These are phyloP conservation scores for Leucania comma DNA, from an alignment of 2,888 invertebrate genomes.

Conservation along the genomic window DNA sequence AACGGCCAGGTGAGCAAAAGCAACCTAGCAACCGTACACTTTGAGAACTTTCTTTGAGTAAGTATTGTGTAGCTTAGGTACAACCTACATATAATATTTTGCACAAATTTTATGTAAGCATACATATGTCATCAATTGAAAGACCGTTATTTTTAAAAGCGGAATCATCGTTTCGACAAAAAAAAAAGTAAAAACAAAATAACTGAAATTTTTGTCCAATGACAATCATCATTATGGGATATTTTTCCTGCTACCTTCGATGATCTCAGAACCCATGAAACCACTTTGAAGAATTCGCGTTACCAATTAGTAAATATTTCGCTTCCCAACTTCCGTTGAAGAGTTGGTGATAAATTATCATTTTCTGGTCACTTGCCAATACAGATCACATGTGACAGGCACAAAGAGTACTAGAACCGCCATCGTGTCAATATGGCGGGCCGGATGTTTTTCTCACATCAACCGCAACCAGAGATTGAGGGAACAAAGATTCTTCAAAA, in stretches of 20 bases:
- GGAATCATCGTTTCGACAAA: conserved; percentile 18
- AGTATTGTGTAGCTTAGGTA: not conserved
- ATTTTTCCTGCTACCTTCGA: conserved; percentile 57
- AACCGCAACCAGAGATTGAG: conserved; percentile 32
- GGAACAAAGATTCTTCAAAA: conserved; percentile 41
- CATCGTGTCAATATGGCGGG: conserved; percentile 49
- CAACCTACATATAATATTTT: not conserved
- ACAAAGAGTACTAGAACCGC: conserved; percentile 54
- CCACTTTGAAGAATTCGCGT: conserved; percentile 63
- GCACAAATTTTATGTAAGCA: not conserved
- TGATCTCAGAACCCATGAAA: conserved; percentile 64
- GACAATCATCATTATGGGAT: conserved; percentile 47
- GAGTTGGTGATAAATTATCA: conserved; percentile 66
- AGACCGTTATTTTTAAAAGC: not conserved
- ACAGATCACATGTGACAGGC: conserved; percentile 67
- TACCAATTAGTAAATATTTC: conserved; percentile 73
- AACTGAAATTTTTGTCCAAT: conserved; percentile 45
- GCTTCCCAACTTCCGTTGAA: conserved; percentile 70
- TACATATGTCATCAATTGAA: not conserved
- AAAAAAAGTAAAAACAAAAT: conserved; percentile 29
- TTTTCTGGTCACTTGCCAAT: conserved; percentile 77
- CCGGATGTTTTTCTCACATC: conserved; percentile 68
- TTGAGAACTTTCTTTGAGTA: not conserved
- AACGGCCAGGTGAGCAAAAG: conserved; percentile 19
- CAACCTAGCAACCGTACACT: conserved; percentile 17